A percentile compares a stretch with the other conserved stretches of the same genome.
Evolutionary conservation across 1,140 invertebrate genomes (phyloP).

Genomic region (Saxidomus purpurata): DNA sequence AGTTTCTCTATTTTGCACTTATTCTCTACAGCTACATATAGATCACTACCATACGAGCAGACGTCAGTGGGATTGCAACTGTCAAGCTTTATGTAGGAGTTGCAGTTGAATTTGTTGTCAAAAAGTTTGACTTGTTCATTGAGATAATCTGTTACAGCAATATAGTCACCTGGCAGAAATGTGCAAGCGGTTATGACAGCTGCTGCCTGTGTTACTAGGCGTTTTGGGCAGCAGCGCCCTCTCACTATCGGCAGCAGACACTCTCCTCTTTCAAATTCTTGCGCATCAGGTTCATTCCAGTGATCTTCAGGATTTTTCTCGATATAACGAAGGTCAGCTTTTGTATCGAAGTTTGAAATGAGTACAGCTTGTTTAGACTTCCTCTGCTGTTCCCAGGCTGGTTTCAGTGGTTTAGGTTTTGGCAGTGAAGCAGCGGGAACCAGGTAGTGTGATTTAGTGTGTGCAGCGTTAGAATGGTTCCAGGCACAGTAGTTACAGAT

Average conservation of each 20-base stretch:
- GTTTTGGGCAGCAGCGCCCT: conserved; percentile 22
- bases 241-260: conserved; percentile 29
- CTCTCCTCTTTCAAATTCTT: conserved; percentile 12
- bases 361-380: conserved; percentile 42
- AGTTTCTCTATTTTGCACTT: conserved; percentile 25
- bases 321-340: conserved; percentile 48
- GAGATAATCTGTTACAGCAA: conserved; percentile 50
- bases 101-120: conserved; percentile 49
- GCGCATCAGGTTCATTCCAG: conserved; percentile 19
- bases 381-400: conserved; percentile 3
- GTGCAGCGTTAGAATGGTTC: conserved; percentile 18
- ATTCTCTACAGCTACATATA: conserved; percentile 40
- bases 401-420: conserved; percentile 5
- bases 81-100: conserved; percentile 26
- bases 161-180: conserved; percentile 45
- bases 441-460: conserved; percentile 12
- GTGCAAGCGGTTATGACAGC: conserved; percentile 44
- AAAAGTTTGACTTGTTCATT: conserved; percentile 57
- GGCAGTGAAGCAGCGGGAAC: not conserved
- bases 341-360: conserved; percentile 31
- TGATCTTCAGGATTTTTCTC: not conserved
- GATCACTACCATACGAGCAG: conserved; percentile 4
- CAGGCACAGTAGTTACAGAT: conserved; percentile 57
- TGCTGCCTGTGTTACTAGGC: conserved; percentile 14
- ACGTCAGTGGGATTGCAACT: conserved; percentile 40